These are phyloP conservation scores for Calosoma granatense DNA, from an alignment of 1,140 invertebrate genomes.

Conservation along the genomic window DNA sequence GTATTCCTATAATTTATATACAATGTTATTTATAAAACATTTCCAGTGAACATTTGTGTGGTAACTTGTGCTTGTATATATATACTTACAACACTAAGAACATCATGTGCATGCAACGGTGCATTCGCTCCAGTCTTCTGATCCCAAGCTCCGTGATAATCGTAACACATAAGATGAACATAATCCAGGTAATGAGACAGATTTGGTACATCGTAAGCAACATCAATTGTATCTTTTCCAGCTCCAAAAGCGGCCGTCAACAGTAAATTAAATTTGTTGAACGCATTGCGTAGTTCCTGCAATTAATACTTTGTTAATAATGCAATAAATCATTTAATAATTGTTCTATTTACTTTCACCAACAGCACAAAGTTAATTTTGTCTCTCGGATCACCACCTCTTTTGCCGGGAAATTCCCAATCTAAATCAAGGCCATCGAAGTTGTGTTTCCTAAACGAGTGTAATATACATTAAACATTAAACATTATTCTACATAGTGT, in stretches of 20 bases:
- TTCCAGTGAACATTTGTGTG: constrained; percentile 20
- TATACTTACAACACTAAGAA: constrained; percentile 49
- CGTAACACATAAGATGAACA: constrained; percentile 83
- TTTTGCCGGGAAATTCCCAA: constrained; percentile 71
- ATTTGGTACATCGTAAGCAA: constrained; percentile 62
- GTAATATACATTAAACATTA: constrained; percentile 23
- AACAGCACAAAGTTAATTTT: constrained; percentile 66
- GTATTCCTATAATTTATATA: constrained; percentile 44
- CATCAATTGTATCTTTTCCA: constrained; percentile 55
- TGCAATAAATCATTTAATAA: neutral
- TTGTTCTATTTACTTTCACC: constrained; percentile 47
- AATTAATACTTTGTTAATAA: constrained; percentile 13
- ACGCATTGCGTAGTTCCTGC: constrained; percentile 51
- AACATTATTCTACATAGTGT: constrained; percentile 18
- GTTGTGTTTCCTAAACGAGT: constrained; percentile 53
- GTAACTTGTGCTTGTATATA: constrained; percentile 10
- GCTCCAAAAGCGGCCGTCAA: constrained; percentile 69
- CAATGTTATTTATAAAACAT: constrained; percentile 13
- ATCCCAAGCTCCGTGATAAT: constrained; percentile 83
- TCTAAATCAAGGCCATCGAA: constrained; percentile 80
- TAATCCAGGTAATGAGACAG: constrained; percentile 67
- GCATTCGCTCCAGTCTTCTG: constrained; percentile 62
- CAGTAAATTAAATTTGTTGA: constrained; percentile 47
- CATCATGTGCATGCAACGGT: constrained; percentile 40
- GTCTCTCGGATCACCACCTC: constrained; percentile 61